Conservation (phyloP, 2,888 invertebrate genomes). For the Tachystola acroxantha region DNA sequence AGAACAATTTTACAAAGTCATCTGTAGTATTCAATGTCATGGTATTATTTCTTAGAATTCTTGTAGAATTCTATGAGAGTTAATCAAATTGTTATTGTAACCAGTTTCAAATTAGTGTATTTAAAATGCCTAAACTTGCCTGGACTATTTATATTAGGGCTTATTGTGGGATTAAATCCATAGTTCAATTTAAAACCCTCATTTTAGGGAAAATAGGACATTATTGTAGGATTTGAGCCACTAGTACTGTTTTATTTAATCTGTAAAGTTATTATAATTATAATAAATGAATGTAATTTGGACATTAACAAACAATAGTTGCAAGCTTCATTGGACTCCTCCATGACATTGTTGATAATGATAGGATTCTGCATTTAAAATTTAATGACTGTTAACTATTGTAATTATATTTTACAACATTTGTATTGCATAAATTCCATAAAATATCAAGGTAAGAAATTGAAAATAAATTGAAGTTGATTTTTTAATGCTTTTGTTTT, state of each 20-base stretch:
- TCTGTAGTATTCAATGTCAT: slow-evolving; percentile 55
- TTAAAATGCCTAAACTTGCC: slow-evolving; percentile 69
- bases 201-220: slow-evolving; percentile 47
- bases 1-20: slow-evolving; percentile 29
- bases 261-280: slow-evolving; percentile 15
- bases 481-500: slow-evolving; percentile 47
- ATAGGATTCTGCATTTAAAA: slow-evolving; percentile 66
- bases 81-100: slow-evolving; percentile 20
- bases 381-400: slow-evolving; percentile 69
- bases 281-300: slow-evolving; percentile 21
- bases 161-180: slow-evolving; percentile 54
- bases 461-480: slow-evolving; percentile 75
- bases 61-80: slow-evolving; percentile 17
- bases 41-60: slow-evolving; percentile 33
- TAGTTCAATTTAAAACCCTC: slow-evolving; percentile 40
- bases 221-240: slow-evolving; percentile 33
- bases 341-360: slow-evolving; percentile 67
- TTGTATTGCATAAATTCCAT: slow-evolving; percentile 73
- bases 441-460: slow-evolving; percentile 63
- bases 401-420: slow-evolving; percentile 72
- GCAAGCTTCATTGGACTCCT: slow-evolving; percentile 43
- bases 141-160: slow-evolving; percentile 48
- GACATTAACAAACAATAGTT: slow-evolving; percentile 32
- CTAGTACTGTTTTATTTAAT: slow-evolving; percentile 32
- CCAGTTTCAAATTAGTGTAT: slow-evolving; percentile 25